Conservation (phyloP, 2,797 vertebrate species). For the Mareca strepera region DNA sequence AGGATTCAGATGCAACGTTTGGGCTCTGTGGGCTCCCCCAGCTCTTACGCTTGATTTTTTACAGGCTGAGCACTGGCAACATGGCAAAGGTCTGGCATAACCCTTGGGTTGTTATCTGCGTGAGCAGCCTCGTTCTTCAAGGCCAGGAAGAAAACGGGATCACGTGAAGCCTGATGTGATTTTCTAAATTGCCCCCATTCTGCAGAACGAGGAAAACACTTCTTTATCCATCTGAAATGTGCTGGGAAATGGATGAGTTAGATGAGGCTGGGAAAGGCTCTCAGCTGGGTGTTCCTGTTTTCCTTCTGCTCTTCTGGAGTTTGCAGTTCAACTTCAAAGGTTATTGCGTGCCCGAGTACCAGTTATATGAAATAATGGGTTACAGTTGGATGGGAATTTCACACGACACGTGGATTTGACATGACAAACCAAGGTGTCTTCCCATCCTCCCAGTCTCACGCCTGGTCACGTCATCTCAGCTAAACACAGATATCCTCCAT, state of each 20-base stretch:
- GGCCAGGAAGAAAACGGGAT: neutral
- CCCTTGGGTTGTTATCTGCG: neutral
- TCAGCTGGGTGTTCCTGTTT: neutral
- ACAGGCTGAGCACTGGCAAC: neutral
- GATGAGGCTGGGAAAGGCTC: neutral
- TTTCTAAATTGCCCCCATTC: neutral
- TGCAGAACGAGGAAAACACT: neutral
- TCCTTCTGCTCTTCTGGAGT: neutral
- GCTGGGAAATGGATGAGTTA: neutral
- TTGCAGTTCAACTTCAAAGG: neutral
- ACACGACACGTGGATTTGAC: neutral
- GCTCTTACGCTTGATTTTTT: neutral
- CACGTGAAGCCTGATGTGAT: neutral
- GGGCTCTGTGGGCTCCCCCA: neutral
- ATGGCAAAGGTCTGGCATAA: neutral
- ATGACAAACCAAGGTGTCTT: neutral
- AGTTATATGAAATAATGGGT: neutral
- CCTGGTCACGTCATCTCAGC: neutral
- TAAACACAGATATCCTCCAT: neutral
- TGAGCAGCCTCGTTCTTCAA: neutral
- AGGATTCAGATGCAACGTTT: neutral
- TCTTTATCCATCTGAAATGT: neutral
- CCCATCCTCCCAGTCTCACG: fast-evolving
- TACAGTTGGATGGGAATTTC: neutral
- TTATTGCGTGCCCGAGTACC: neutral